Evolutionary conservation across 1,140 invertebrate species (phyloP), one percentile per base, ranked within the genome.

Genomic region (Caenorhabditis tropicalis): DNA sequence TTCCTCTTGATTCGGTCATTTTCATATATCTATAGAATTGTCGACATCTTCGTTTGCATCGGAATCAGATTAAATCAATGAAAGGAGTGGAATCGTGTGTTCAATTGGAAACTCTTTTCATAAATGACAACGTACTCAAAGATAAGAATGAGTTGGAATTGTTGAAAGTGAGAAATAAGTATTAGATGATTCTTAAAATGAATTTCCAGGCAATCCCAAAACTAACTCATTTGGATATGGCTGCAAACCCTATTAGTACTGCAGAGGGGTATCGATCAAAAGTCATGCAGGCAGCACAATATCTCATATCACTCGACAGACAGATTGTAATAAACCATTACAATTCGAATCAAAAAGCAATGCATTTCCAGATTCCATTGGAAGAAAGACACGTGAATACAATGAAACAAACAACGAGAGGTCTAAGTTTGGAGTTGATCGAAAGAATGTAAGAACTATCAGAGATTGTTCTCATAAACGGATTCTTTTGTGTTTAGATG

Each of bases 321-420:
- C 65, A 74, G 43, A 74, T 74, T 15, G 65, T 74, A 43, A 3
- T 27, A 2, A 1, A 5, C 2, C 4, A 43, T 24, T 2, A 4
- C 2, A 56, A 27, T 27, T 56, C 5, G 10, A 10, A 29, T 5
- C 19, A 6, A 1, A 56, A 56, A 56, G 2, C n/a, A 2, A 27
- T 1, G 53, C 27, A 58, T 1, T 74, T 74, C 9, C n/a, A 74
- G 65, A 74, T 74, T 74, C 65, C 65, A n/a, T 43, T 74, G 36
- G 65, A 74, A 74, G 65, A 74, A 24, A 29, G 65, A 1, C 65
- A 74, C 24, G 65, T 74, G 4, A 74, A 74, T 15, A 74, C 65
- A 19, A 74, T 74, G 65, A 74, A 74, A 43, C 65, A 74, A n/a
- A 74, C 65, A 21, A 74, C 65, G 15, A 74, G 65, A 43, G 65